A percentile compares a stretch with the other conserved stretches of the same genome.
phyloP scores from a whole-genome alignment of 1,140 invertebrate genomes.

The Plectrocnemia conspersa region DNA sequence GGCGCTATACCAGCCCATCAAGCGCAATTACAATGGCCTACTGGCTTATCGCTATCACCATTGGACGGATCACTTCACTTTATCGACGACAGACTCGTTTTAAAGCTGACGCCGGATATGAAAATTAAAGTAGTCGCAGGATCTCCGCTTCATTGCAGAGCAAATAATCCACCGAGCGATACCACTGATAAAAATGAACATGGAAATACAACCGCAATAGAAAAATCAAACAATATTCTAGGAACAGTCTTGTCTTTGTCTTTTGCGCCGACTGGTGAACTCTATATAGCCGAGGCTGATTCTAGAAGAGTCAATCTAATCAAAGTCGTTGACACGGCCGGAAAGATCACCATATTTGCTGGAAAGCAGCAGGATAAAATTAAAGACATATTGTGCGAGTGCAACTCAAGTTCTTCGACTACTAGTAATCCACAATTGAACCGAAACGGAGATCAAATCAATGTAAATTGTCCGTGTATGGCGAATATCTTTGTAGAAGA shows the following conservation, averaged over 20 bases:
- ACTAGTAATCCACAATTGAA: constrained; percentile 48
- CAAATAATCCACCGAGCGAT: constrained; percentile 21
- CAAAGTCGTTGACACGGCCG: constrained; percentile 73
- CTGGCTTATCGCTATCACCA: constrained; percentile 85
- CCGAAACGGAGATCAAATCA: constrained; percentile 43
- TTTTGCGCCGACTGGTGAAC: constrained; percentile 87
- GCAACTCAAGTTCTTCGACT: constrained; percentile 53
- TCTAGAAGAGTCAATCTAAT: constrained; percentile 85
- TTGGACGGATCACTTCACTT: constrained; percentile 91
- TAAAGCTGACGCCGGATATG: constrained; percentile 86
- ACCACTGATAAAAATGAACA: constrained; percentile 25
- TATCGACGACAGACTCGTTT: constrained; percentile 88
- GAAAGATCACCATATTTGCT: constrained; percentile 78
- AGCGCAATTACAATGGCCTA: constrained; percentile 93
- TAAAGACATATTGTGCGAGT: constrained; percentile 55
- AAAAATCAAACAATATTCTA: constrained; percentile 55
- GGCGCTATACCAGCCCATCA: constrained; percentile 74
- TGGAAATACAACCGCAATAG: constrained; percentile 32
- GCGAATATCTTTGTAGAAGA: constrained; percentile 56
- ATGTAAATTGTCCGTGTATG: constrained; percentile 54
- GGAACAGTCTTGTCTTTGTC: constrained; percentile 78
- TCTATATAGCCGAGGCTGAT: constrained; percentile 92
- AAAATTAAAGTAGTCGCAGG: constrained; percentile 89
- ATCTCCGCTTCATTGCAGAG: constrained; percentile 79
- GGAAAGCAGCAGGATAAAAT: constrained; percentile 64